These are phyloP conservation scores for Pyrochroa serraticornis DNA, from an alignment of 2,888 invertebrate species.

Conservation along the genomic window DNA sequence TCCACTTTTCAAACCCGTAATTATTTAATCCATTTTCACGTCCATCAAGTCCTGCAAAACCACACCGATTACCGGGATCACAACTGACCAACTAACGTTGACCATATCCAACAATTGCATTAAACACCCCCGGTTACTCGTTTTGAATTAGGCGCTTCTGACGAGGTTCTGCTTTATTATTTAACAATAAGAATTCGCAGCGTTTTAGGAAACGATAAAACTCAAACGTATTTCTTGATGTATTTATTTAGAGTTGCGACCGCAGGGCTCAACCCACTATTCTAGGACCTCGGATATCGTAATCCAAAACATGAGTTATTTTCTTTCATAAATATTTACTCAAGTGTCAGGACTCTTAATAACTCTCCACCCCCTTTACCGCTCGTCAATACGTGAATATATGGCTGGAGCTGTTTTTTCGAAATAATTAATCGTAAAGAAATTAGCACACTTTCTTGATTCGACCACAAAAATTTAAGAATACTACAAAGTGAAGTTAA, in stretches of 20 bases:
- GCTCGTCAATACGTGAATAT: too few relatives aligned
- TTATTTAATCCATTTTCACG: not conserved
- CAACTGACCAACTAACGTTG: not conserved
- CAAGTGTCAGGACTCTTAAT: constrained; percentile 21
- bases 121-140: too few relatives aligned
- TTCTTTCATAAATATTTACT: constrained; percentile 19
- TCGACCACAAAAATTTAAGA: too few relatives aligned
- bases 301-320: constrained; percentile 15
- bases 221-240: not conserved
- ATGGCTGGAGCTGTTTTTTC: too few relatives aligned
- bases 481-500: too few relatives aligned
- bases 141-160: too few relatives aligned
- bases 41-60: not conserved
- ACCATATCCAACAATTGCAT: too few relatives aligned
- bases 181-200: too few relatives aligned
- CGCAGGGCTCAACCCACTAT: not conserved
- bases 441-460: too few relatives aligned
- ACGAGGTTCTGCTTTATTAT: too few relatives aligned
- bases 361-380: constrained; percentile 1
- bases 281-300: not conserved
- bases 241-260: constrained; percentile 10
- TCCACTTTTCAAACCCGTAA: not conserved
- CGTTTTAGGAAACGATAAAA: not conserved
- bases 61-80: constrained; percentile 8
- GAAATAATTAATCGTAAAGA: too few relatives aligned